A percentile compares a stretch with the other conserved stretches of the same genome.
These are phyloP conservation scores for Zosterops japonicus DNA, from an alignment of 2,113 vertebrate genomes.

Conservation along the genomic window DNA sequence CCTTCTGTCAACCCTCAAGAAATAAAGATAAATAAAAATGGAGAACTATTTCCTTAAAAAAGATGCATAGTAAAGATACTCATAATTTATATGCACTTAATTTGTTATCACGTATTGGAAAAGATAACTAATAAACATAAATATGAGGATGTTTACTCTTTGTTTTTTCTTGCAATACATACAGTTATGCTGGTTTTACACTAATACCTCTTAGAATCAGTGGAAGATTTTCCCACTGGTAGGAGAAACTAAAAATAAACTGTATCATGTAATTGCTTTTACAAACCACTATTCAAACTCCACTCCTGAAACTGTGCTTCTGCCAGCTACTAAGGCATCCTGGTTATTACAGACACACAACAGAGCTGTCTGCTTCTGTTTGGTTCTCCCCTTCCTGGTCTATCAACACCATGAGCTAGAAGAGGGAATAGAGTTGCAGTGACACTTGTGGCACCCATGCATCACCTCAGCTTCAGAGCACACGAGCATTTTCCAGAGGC, in stretches of 20 bases:
- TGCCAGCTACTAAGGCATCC: not conserved
- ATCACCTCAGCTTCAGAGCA: not conserved
- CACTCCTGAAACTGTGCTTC: not conserved
- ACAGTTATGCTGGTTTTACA: not conserved
- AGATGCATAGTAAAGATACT: not conserved
- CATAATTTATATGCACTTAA: not conserved
- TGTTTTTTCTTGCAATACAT: not conserved
- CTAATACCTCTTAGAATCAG: not conserved
- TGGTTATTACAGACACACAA: not conserved
- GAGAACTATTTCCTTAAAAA: not conserved
- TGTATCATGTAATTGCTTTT: not conserved
- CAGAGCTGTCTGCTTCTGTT: not conserved
- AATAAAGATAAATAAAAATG: not conserved
- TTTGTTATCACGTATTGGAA: not conserved
- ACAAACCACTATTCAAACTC: not conserved
- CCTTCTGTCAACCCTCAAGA: not conserved
- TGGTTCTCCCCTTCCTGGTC: not conserved
- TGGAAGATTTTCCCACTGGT: not conserved
- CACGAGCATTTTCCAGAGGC: not conserved
- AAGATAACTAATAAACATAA: not conserved
- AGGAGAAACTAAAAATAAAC: not conserved
- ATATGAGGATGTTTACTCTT: not conserved
- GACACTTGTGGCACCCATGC: not conserved
- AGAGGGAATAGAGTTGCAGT: not conserved
- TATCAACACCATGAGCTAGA: rapidly evolving